Percentiles rank a stretch among this genome's conserved stretches.
Conservation (phyloP, 2,113 vertebrate genomes). For the Patagioenas fasciata region DNA sequence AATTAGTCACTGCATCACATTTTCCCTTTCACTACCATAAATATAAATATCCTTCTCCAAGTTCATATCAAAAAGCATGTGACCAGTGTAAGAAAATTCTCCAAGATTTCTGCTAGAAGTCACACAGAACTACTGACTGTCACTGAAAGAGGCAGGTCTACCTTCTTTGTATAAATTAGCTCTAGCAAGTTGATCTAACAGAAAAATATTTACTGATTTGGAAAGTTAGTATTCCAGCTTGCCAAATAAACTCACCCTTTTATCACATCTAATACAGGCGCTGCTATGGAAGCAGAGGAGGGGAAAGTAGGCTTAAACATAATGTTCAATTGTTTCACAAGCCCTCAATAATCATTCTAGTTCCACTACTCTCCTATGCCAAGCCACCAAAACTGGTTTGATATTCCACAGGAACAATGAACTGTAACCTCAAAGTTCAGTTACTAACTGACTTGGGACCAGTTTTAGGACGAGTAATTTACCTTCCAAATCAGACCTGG, state of each 20-base stretch:
- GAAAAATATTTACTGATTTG: not conserved
- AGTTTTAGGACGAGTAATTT: not conserved
- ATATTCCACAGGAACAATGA: not conserved
- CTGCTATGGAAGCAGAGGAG: not conserved
- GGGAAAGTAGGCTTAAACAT: not conserved
- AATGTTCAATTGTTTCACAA: not conserved
- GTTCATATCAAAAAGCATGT: not conserved
- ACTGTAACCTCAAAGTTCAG: not conserved
- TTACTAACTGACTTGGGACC: not conserved
- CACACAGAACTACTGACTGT: not conserved
- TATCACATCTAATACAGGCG: not conserved
- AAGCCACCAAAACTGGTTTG: not conserved
- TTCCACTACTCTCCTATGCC: not conserved
- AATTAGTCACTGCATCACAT: not conserved
- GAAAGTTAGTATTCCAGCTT: not conserved
- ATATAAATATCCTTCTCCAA: not conserved
- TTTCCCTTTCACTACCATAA: not conserved
- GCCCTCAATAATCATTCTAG: not conserved
- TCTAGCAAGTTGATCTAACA: not conserved
- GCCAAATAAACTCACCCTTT: not conserved
- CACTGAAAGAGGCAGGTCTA: not conserved
- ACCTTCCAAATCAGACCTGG: not conserved
- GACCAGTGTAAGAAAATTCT: not conserved
- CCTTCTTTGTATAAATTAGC: not conserved
- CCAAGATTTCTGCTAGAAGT: not conserved